phyloP scores from a whole-genome alignment of 2,888 invertebrate species.

The Leptinotarsa rubiginosa region DNA sequence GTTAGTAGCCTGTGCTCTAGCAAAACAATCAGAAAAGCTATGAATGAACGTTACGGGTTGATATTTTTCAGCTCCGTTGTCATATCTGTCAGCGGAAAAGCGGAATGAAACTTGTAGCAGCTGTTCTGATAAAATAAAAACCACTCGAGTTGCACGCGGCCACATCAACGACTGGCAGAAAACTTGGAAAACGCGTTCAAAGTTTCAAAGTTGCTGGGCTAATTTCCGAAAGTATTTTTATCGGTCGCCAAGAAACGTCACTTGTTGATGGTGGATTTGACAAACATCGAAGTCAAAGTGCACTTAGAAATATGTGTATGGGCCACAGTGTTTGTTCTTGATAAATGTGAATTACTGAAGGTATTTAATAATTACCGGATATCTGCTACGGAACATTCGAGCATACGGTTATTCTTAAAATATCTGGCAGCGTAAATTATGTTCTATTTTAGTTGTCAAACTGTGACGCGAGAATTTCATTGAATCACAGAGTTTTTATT shows the following conservation, averaged over 20 bases:
- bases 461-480: conserved; percentile 2
- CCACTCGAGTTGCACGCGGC: conserved; percentile 50
- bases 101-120: neutral
- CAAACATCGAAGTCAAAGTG: conserved; percentile 10
- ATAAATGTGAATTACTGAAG: neutral
- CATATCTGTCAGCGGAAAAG: conserved; percentile 9
- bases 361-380: conserved; percentile 8
- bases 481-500: neutral
- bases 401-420: conserved; percentile 6
- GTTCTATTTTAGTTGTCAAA: conserved; percentile 16
- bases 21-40: too few species aligned
- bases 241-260: conserved; percentile 44
- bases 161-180: conserved; percentile 58
- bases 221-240: conserved; percentile 58
- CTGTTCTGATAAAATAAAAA: conserved; percentile 39
- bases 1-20: neutral
- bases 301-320: neutral
- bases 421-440: conserved; percentile 14
- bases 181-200: conserved; percentile 43
- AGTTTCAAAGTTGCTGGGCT: conserved; percentile 42
- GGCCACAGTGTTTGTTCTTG: neutral
- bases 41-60: too few species aligned
- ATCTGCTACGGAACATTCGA: neutral
- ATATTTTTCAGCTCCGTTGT: neutral
- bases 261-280: conserved; percentile 33